Evolutionary conservation across 2,113 vertebrate species (phyloP).

Genomic region (Hassar affinis): DNA sequence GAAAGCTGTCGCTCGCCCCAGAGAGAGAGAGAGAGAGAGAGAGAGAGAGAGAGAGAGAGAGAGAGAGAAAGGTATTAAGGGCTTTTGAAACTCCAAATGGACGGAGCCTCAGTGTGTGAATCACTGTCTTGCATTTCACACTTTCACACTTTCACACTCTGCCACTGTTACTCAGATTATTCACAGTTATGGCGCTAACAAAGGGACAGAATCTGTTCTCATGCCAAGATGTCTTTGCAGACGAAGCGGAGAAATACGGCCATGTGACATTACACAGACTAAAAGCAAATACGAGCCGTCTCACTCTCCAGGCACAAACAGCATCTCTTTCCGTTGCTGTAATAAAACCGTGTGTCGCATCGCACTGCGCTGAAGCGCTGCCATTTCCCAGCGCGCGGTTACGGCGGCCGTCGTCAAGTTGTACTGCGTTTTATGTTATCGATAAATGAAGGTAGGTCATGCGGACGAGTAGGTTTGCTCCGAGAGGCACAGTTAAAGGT

Average conservation of each 20-base stretch:
- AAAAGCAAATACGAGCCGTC: conserved; percentile 5
- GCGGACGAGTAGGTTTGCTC: neutral
- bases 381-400: conserved; percentile 4
- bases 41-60: too few species aligned
- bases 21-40: too few species aligned
- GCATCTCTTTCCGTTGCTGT: neutral
- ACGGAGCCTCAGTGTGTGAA: conserved; percentile 40
- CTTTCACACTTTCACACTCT: conserved; percentile 50
- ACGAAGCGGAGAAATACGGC: conserved; percentile 21
- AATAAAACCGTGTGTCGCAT: conserved; percentile 1
- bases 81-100: conserved; percentile 21
- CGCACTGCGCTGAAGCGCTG: conserved; percentile 20
- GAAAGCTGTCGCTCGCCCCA: neutral
- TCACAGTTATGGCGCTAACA: conserved; percentile 50
- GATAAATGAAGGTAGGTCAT: neutral
- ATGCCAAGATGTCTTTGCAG: conserved; percentile 39
- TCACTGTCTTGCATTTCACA: conserved; percentile 42
- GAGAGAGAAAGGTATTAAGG: conserved; percentile 16
- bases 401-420: neutral
- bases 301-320: neutral
- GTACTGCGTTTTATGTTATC: neutral
- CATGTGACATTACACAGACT: conserved; percentile 27
- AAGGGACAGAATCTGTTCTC: conserved; percentile 42
- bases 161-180: conserved; percentile 57
- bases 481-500: neutral